phyloP scores from a whole-genome alignment of 2,888 invertebrate genomes.

The Himalopsyche kuldschensis region DNA sequence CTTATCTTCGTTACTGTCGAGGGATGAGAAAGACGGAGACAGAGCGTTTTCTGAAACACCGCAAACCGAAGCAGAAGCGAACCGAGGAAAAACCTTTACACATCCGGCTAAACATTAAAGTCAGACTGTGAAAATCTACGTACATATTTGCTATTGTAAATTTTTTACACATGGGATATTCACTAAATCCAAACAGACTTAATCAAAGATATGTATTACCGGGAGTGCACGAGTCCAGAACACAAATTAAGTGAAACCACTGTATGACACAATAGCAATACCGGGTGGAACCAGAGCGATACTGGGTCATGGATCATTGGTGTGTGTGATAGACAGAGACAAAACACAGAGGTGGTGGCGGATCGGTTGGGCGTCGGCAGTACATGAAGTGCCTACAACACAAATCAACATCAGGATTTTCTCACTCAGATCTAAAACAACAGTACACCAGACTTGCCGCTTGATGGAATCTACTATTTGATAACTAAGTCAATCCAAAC shows the following conservation, averaged over 20 bases:
- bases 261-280: conserved; percentile 30
- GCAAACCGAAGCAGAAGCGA: not conserved
- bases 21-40: not conserved
- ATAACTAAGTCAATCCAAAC: too few species aligned
- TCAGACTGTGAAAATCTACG: not conserved
- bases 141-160: not conserved
- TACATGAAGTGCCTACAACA: conserved; percentile 23
- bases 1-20: not conserved
- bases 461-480: not conserved
- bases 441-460: not conserved
- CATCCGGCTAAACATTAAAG: not conserved
- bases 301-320: conserved; percentile 14
- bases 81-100: not conserved
- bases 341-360: conserved; percentile 9
- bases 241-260: conserved; percentile 30
- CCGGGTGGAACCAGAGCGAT: conserved; percentile 28
- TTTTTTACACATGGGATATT: not conserved
- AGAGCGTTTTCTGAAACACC: not conserved
- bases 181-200: conserved; percentile 25
- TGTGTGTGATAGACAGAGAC: conserved; percentile 13
- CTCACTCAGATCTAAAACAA: not conserved
- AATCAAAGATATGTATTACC: conserved; percentile 37
- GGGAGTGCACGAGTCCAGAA: conserved; percentile 34
- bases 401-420: conserved; percentile 8
- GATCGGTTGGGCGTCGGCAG: not conserved